phyloP scores from a whole-genome alignment of 1,140 invertebrate genomes.

The Drosophila kikkawai region DNA sequence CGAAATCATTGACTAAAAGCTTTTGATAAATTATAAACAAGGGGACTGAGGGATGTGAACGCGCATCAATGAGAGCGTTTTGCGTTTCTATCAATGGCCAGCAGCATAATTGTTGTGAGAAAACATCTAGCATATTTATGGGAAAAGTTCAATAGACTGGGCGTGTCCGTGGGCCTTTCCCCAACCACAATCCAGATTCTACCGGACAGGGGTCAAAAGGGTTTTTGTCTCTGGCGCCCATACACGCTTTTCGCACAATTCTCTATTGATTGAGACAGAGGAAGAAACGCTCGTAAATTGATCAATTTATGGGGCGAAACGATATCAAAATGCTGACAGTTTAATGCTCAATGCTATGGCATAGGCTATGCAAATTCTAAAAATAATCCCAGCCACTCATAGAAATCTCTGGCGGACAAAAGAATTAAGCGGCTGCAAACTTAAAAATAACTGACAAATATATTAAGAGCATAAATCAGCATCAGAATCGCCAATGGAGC shows the following conservation, averaged over 20 bases:
- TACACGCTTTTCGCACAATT: constrained; percentile 53
- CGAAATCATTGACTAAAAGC: constrained; percentile 82
- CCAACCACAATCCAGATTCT: constrained; percentile 42
- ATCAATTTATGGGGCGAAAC: constrained; percentile 62
- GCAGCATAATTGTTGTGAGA: constrained; percentile 74
- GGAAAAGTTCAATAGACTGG: constrained; percentile 65
- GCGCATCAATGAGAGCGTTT: constrained; percentile 58
- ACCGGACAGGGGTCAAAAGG: constrained; percentile 62
- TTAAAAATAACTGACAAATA: constrained; percentile 82
- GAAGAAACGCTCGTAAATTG: constrained; percentile 56
- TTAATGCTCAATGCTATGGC: constrained; percentile 44
- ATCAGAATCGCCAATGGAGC: constrained; percentile 71
- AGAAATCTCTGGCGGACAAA: constrained; percentile 51
- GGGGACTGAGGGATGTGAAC: constrained; percentile 29
- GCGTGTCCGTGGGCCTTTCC: constrained; percentile 72
- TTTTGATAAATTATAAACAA: constrained; percentile 78
- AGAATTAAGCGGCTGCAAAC: constrained; percentile 64
- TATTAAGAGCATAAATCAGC: constrained; percentile 83
- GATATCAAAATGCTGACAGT: constrained; percentile 75
- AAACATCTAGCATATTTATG: constrained; percentile 65
- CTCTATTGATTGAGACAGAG: constrained; percentile 35
- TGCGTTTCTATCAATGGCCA: constrained; percentile 69
- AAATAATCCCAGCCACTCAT: constrained; percentile 60
- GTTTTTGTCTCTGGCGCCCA: constrained; percentile 22
- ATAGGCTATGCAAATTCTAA: constrained; percentile 46